Base-by-base conservation (phyloP, 2,888 invertebrate species). In the Epinotia bilunana region DNA sequence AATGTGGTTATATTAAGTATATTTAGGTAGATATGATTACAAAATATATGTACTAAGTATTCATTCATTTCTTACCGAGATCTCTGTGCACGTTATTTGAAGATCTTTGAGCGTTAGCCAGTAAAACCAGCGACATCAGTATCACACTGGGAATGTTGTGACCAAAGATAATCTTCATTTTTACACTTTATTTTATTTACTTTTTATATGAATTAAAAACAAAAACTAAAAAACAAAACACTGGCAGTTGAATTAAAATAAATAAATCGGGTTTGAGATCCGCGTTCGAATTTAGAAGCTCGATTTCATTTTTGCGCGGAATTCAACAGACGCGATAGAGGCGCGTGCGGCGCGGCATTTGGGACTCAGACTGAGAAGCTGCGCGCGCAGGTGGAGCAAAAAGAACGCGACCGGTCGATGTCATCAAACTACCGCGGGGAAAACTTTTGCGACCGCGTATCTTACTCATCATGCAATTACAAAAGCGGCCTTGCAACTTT, bases 21-120 rank as follows among this genome's bases (percentile, higher is more conserved):
- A n/a, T n/a, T 33, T 33, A 33, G 7, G 33, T 39, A 39, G 39
- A 39, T 9, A 39, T 39, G 7, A 39, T 39, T 7, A 39, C 23
- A 39, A 39, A 39, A 39, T 39, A 39, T 9, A 39, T 7, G 39
- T 39, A n/a, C n/a, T n/a, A 33, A 9, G 9, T 39, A 39, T 39
- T 39, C 7, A 39, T 13, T 18, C 7, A 11, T 20, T 6, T 89
- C 93, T 91, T 79, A 94, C 94, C 94, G 83, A 88, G 87, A 82
- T 93, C 91, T 86, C 89, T 88, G 73, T 87, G 85, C 78, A 87
- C 88, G 76, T 84, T 83, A 78, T 88, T 89, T 0, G 91, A 86
- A 12, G 90, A 81, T 82, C 91, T 91, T 84, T 94, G 94, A 68
- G 94, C 93, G 84, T 87, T 92, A 60, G 89, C 91, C 79, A 94